Evolutionary conservation across 2,113 vertebrate species (phyloP).

Genomic region (Nannospalax galili): DNA sequence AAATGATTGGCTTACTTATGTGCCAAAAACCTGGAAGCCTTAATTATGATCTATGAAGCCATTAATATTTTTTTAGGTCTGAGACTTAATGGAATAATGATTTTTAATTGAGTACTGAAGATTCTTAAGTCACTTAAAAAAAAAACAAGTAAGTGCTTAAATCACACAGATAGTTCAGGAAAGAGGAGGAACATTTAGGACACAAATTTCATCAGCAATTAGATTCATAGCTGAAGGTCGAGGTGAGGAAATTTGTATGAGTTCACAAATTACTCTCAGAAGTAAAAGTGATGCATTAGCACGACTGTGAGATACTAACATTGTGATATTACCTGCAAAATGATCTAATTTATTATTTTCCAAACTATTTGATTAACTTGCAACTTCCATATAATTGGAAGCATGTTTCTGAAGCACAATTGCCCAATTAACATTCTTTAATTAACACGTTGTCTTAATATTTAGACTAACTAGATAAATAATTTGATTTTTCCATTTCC

Average conservation of each 20-base stretch:
- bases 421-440: conserved; percentile 59
- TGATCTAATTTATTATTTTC: conserved; percentile 65
- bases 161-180: conserved; percentile 73
- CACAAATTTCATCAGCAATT: conserved; percentile 31
- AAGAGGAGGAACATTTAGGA: conserved; percentile 68
- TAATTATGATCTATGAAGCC: conserved; percentile 86
- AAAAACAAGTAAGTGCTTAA: conserved; percentile 76
- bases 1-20: conserved; percentile 76
- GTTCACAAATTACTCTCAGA: conserved; percentile 49
- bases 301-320: neutral
- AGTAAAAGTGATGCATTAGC: neutral
- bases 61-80: conserved; percentile 82
- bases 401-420: conserved; percentile 38
- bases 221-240: neutral
- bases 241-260: conserved; percentile 8
- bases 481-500: conserved; percentile 59
- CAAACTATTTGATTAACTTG: conserved; percentile 64
- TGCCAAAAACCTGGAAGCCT: conserved; percentile 79
- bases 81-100: conserved; percentile 87
- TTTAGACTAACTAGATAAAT: conserved; percentile 67
- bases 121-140: conserved; percentile 83
- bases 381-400: conserved; percentile 52
- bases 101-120: conserved; percentile 83
- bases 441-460: conserved; percentile 70
- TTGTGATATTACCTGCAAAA: conserved; percentile 35